Evolutionary conservation across 2,797 vertebrate species (phyloP).

Genomic region (Nannoperca obscura): DNA sequence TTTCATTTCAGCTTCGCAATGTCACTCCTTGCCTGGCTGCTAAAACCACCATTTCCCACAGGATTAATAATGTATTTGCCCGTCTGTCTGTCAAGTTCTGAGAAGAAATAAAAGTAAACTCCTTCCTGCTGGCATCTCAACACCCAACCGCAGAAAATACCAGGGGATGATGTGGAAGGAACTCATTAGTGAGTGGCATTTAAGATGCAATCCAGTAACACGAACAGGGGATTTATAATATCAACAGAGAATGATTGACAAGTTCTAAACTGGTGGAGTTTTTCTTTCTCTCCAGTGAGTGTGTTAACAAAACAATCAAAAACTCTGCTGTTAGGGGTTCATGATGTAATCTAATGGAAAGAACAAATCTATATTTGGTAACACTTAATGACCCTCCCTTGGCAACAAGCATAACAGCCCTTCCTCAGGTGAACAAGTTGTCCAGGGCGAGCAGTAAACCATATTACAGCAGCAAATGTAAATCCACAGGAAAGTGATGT

Average conservation of each 20-base stretch:
- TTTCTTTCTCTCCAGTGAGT: conserved; percentile 39
- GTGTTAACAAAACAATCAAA: conserved; percentile 47
- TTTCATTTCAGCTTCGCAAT: conserved; percentile 40
- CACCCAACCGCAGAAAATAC: conserved; percentile 54
- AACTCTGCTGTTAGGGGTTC: conserved; percentile 37
- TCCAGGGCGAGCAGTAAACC: conserved; percentile 24
- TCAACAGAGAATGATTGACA: conserved; percentile 67
- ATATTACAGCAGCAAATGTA: conserved; percentile 22
- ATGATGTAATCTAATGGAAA: conserved; percentile 49
- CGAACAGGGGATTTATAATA: conserved; percentile 67
- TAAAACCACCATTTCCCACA: conserved; percentile 47
- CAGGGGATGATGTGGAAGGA: conserved; percentile 63
- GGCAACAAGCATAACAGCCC: conserved; percentile 29
- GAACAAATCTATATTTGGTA: conserved; percentile 52
- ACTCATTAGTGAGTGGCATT: conserved; percentile 74
- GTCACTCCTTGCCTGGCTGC: conserved; percentile 31
- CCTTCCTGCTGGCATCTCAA: conserved; percentile 56
- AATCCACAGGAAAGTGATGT: conserved; percentile 30
- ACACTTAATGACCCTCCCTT: conserved; percentile 51
- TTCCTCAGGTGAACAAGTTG: conserved; percentile 34
- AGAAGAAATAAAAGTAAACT: conserved; percentile 43
- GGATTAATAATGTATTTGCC: conserved; percentile 61
- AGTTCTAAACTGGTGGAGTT: conserved; percentile 45
- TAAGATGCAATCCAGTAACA: conserved; percentile 66
- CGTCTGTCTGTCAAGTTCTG: conserved; percentile 48